A percentile compares a stretch with the other conserved stretches of the same genome.
Evolutionary conservation across 1,140 invertebrate genomes (phyloP).

Genomic region (Trinorchestia longiramus): DNA sequence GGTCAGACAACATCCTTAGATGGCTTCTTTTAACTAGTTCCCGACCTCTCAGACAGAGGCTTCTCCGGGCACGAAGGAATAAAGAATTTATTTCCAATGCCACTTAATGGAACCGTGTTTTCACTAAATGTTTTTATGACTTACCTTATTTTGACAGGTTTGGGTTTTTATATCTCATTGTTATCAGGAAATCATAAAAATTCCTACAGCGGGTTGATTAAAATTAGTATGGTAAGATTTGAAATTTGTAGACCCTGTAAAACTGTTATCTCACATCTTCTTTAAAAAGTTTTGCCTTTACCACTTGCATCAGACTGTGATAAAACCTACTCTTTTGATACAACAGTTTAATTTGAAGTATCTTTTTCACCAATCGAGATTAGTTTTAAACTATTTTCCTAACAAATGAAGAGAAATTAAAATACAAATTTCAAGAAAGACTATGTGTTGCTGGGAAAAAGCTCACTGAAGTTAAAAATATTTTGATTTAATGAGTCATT

Average conservation of each 20-base stretch:
- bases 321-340: neutral
- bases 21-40: neutral
- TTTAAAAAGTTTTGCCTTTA: no score
- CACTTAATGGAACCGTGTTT: neutral
- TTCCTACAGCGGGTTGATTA: neutral
- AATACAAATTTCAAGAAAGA: neutral
- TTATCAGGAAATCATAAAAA: neutral
- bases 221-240: neutral
- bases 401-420: neutral
- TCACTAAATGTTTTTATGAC: neutral
- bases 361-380: neutral
- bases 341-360: neutral
- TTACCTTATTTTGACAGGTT: neutral
- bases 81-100: neutral
- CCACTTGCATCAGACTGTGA: no score
- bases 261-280: neutral
- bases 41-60: neutral
- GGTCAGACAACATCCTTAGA: neutral
- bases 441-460: neutral
- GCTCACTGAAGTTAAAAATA: neutral
- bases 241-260: neutral
- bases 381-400: neutral
- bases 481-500: neutral
- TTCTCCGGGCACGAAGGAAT: neutral
- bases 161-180: neutral